phyloP scores from a whole-genome alignment of 2,797 vertebrate species.

The Hydrocynus forskahlii region DNA sequence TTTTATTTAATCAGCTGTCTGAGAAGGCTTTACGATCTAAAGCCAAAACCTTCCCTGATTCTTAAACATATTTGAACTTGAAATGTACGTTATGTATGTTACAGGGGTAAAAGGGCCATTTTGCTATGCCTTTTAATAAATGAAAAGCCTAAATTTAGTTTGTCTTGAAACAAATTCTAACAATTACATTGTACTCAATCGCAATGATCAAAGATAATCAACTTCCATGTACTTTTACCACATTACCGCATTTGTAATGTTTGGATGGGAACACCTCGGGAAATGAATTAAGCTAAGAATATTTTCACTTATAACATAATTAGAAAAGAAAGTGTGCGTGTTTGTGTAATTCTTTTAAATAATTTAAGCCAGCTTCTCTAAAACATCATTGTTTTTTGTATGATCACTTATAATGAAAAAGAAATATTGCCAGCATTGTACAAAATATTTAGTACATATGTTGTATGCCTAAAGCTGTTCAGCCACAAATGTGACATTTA shows the following conservation, averaged over 20 bases:
- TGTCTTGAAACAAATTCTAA: neutral
- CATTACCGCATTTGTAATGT: neutral
- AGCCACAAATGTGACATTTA: neutral
- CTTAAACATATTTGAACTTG: neutral
- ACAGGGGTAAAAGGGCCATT: neutral
- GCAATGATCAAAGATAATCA: neutral
- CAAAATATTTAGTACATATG: neutral
- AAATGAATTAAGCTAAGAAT: neutral
- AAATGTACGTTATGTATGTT: neutral
- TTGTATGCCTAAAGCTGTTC: neutral
- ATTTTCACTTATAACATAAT: neutral
- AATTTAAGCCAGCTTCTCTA: neutral
- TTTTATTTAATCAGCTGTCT: neutral
- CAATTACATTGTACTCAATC: neutral
- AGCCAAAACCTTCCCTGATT: neutral
- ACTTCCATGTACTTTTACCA: neutral
- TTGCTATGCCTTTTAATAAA: too few species aligned
- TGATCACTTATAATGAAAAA: neutral
- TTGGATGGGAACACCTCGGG: neutral
- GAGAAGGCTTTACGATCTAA: neutral
- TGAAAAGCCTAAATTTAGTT: neutral
- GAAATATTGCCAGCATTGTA: neutral
- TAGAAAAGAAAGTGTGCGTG: neutral
- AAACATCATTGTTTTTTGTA: neutral
- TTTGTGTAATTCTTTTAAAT: neutral